Base-by-base conservation (phyloP, 2,113 vertebrate species). In the Taxidea taxus region DNA sequence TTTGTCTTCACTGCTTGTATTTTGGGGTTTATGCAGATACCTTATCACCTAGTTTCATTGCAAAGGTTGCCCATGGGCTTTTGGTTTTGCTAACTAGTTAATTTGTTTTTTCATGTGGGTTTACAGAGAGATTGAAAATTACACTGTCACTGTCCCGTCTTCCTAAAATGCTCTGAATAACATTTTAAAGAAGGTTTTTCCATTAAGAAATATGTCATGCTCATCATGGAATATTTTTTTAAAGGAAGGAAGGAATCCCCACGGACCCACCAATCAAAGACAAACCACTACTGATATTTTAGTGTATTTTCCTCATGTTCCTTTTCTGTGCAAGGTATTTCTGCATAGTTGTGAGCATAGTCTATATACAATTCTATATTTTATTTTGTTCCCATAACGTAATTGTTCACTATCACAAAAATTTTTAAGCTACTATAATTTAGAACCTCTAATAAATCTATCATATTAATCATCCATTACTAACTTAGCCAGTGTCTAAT, bases 81-180 rank as follows among this genome's bases (percentile, higher is more conserved):
- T 91, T 64, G 31, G 27, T 87, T 90, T 72, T 88, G 64, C 14
- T 93, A 77, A 94, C 5, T 89, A 47, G 15, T 44, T 78, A 12
- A 89, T 74, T 9, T 72, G 1, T 42, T 68, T 47, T 74, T 60
- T 20, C 66, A 78, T 78, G 29, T 66, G 34, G 2, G 3, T 91
- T 97, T 96, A 92, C 21, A 60, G 37, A 66, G 8, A 90, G 39
- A 81, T n/a, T 93, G 39, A 96, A 72, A 80, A 94, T 60, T 92
- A 81, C 6, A 7, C 25, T 87, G 66, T 7, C 51, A 29, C 56
- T 86, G 34, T 4, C 9, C 44, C 58, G n/a, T 85, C 27, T 54
- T 27, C 75, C n/a, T 80, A 66, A 93, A 92, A 92, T 85, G 10
- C 29, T 96, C 90, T 72, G 60, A 84, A 82, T 90, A 89, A 87